Evolutionary conservation across 2,888 invertebrate genomes (phyloP).

Genomic region (Cryptus armator): DNA sequence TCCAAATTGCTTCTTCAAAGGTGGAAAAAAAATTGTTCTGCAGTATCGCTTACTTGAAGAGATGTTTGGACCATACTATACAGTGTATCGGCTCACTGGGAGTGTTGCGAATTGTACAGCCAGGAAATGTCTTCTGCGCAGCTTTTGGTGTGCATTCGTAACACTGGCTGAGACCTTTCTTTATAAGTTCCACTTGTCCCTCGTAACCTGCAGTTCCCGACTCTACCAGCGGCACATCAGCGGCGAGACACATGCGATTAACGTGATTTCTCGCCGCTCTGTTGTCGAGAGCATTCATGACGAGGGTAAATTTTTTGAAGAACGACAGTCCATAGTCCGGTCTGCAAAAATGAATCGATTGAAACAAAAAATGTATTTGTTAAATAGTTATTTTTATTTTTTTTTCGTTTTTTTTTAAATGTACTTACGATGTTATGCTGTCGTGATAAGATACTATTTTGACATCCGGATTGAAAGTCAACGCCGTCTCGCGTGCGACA

Average conservation of each 20-base stretch:
- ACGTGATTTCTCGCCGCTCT: slow-evolving; percentile 98
- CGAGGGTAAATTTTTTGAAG: slow-evolving; percentile 95
- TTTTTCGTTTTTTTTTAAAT: slow-evolving; percentile 23
- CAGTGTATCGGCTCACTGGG: slow-evolving; percentile 99
- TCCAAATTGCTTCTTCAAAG: slow-evolving; percentile 29
- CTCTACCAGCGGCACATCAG: slow-evolving; percentile 97
- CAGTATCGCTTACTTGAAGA: slow-evolving; percentile 94
- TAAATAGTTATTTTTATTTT: slow-evolving; percentile 21
- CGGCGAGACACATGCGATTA: slow-evolving; percentile 98
- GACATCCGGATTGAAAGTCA: slow-evolving; percentile 94
- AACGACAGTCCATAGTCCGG: slow-evolving; percentile 95
- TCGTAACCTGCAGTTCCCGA: slow-evolving; percentile 99
- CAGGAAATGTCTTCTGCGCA: slow-evolving; percentile 96
- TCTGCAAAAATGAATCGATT: slow-evolving; percentile 86
- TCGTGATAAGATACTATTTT: slow-evolving; percentile 96
- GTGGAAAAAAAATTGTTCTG: slow-evolving; percentile 11
- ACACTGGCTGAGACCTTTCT: slow-evolving; percentile 96
- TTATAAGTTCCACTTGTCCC: slow-evolving; percentile 97
- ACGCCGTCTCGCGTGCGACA: slow-evolving; percentile 95
- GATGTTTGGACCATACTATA: slow-evolving; percentile 99
- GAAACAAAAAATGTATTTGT: neutral
- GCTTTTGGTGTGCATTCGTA: slow-evolving; percentile 98
- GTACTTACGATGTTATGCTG: slow-evolving; percentile 94
- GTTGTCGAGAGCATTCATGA: slow-evolving; percentile 99
- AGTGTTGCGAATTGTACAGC: slow-evolving; percentile 99